Evolutionary conservation across 2,797 vertebrate species (phyloP), one percentile per base, ranked within the genome.

Genomic region (Hapalemur alaotrensis): DNA sequence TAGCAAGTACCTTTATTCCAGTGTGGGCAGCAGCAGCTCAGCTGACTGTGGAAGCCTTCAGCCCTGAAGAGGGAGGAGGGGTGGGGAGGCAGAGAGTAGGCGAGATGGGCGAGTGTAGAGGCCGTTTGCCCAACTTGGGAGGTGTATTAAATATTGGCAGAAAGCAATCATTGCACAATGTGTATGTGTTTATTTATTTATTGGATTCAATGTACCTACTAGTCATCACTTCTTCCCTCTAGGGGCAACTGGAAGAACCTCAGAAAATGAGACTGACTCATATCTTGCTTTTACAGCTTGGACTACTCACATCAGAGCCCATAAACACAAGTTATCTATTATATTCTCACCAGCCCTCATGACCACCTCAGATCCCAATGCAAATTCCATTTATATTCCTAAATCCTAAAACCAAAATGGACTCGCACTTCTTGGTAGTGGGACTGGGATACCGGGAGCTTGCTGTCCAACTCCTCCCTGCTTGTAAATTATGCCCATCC

Each of bases 121-220:
- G 81, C 61, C 90, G 70, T 57, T 46, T 87, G 65, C 67, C 32
- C 78, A 83, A 57, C 25, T 41, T 63, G 91, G 79, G 87, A 95
- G 22, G 67, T 48, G 10, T 70, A 86, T 94, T 93, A 85, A 94
- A 86, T 80, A 91, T 59, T 54, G 87, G 87, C 89, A 96, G 85
- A 95, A 93, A 93, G 91, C 89, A 95, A 86, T 96, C 52, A 65
- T 38, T 41, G 54, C 57, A 91, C 95, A 95, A 93, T 79, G 73
- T 67, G 59, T 35, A 11, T 79, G 84, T 65, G 67, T 81, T 95
- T 86, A 93, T 79, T 98, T 97, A 96, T 96, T 96, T 92, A 97
- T 93, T 82, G 81, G 61, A 85, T 88, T 91, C 85, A 57, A 81
- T 96, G 38, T 80, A 52, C 41, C 89, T 28, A 92, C 91, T 23